Evolutionary conservation across 1,140 invertebrate species (phyloP), one percentile per base, ranked within the genome.

Genomic region (Ips nitidus): DNA sequence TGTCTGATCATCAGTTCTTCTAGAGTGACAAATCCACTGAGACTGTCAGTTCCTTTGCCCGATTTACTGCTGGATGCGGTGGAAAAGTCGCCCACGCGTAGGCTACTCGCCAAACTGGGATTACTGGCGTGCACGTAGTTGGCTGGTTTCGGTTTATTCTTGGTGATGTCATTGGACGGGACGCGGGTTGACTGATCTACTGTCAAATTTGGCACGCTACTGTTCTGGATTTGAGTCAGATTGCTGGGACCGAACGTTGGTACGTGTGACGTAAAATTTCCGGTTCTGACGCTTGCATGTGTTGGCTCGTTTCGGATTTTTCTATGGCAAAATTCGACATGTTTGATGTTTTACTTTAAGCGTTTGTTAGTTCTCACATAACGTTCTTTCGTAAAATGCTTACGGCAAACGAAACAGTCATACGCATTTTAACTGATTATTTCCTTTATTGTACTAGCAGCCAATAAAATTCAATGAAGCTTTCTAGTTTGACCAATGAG

Each of bases 1-100:
- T 90, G 87, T 65, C 86, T 83, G 52, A 90, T 81, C 89, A 91
- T 91, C 73, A 91, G 85, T 78, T 91, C 88, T 80, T 91, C 89
- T 3, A 92, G 81, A 1, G 89, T 91, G 1, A 87, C 81, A 74
- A 86, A 86, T 8, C 84, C 82, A 62, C 74, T 74, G 41, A 79
- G 74, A 73, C 74, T 77, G 37, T 80, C 79, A 45, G 67, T 74
- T 40, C 56, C 70, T 45, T 64, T 70, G 67, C 66, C 74, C 73
- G 58, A 72, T 74, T 22, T 60, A 53, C 58, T 74, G 69, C 47
- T 72, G 39, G 66, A 65, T 38, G 71, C 38, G 52, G 73, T 69
- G 22, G 22, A 22, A 69, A 73, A 76, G 37, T 78, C 76, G 55
- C 55, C 77, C 61, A 86, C 84, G 75, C 86, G 87, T 22, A 37